Evolutionary conservation across 2,888 invertebrate species (phyloP), one percentile per base, ranked within the genome.

Genomic region (Drosophila greeni): DNA sequence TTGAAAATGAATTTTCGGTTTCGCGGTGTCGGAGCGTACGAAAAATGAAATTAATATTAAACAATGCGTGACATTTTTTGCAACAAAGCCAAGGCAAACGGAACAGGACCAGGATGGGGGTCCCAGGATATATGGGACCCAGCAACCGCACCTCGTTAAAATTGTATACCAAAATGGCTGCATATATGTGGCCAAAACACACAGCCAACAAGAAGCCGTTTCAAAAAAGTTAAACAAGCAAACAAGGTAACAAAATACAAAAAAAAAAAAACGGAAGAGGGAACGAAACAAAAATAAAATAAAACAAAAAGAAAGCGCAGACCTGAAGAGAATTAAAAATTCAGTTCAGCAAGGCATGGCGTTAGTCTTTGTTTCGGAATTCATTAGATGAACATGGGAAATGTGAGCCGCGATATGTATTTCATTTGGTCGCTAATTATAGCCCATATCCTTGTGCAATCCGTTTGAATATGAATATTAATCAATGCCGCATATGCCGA

Each of bases 71-170:
- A 72, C 69, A 75, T 66, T 75, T 82, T 73, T 52, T 40, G 39
- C 56, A 72, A 62, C 29, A 57, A 61, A 55, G 53, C 57, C 39
- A 57, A 57, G 34, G 40, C 45, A 61, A 47, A 56, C 56, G 48
- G 39, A 45, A 55, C 36, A 7, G 48, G 20, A 51, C 31, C 45
- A 31, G 45, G 45, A 47, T 20, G 31, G 37, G 36, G 16, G 12
- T 43, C 55, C 26, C 33, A 29, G 48, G 43, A 29, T 56, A 54
- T 65, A 49, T 55, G 61, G 48, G 39, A 61, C n/a, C 51, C 43
- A 57, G 40, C 66, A 55, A 76, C 77, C 83, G 57, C 83, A 80
- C 36, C 65, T 82, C 80, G 84, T 80, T 84, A 82, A 80, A 80
- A 71, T 76, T 80, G 73, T 66, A 80, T 80, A 65, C 70, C 75